A percentile compares a stretch with the other conserved stretches of the same genome.
phyloP scores from a whole-genome alignment of 2,888 invertebrate genomes.

The Standfussiana lucernea region DNA sequence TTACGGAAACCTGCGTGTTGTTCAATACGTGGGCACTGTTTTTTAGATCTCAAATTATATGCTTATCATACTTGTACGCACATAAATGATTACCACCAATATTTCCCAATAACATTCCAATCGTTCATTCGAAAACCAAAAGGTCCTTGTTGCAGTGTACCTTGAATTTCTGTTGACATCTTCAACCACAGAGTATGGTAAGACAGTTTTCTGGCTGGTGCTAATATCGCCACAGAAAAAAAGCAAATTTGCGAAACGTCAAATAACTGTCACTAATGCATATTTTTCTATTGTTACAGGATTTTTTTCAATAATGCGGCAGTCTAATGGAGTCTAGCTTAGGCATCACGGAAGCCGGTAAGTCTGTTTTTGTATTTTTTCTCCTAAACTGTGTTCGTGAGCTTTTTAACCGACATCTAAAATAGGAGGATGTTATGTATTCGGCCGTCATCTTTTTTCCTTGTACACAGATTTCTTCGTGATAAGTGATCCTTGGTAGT shows the following conservation, averaged over 20 bases:
- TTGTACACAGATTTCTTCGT: not conserved
- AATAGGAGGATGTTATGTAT: not conserved
- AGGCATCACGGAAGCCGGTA: slow-evolving; percentile 85
- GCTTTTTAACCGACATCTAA: not conserved
- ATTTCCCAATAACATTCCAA: not conserved
- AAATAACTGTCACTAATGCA: slow-evolving; percentile 18
- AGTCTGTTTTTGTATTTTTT: slow-evolving; percentile 68
- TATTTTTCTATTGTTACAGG: slow-evolving; percentile 81
- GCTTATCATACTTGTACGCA: no score
- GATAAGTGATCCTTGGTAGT: not conserved
- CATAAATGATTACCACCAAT: not conserved
- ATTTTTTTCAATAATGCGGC: slow-evolving; percentile 88
- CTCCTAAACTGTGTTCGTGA: not conserved
- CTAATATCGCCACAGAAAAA: not conserved
- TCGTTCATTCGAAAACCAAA: not conserved
- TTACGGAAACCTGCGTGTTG: no score
- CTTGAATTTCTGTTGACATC: not conserved
- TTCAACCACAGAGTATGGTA: not conserved
- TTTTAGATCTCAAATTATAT: no score
- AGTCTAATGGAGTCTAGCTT: slow-evolving; percentile 86
- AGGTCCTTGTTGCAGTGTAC: not conserved
- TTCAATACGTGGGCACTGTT: not conserved
- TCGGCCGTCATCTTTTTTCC: not conserved
- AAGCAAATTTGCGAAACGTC: not conserved
- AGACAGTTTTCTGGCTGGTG: not conserved